phyloP scores from a whole-genome alignment of 2,797 vertebrate species.

The Toxotes lorentzi region DNA sequence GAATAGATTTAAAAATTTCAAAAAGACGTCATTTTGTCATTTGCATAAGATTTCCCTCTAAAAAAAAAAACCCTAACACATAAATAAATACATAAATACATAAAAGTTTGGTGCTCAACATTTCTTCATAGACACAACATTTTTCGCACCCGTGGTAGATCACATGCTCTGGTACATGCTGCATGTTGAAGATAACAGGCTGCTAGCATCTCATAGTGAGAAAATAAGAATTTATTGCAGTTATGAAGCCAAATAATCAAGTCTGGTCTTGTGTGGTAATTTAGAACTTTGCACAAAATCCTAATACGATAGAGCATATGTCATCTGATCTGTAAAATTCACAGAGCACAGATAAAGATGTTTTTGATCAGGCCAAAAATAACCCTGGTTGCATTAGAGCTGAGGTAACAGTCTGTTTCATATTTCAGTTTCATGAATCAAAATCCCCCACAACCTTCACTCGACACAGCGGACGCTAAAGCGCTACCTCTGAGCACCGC shows the following conservation, averaged over 20 bases:
- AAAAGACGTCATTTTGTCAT: background rate
- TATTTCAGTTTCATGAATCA: conserved; percentile 23
- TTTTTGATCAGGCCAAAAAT: background rate
- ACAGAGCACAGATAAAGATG: background rate
- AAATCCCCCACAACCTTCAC: conserved; percentile 15
- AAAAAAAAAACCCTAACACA: background rate
- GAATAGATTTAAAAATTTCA: conserved; percentile 28
- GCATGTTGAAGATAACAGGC: no score
- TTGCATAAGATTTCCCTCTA: conserved; percentile 13
- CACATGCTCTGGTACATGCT: background rate
- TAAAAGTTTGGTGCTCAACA: background rate
- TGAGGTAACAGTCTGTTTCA: background rate
- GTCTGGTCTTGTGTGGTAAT: background rate
- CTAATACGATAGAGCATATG: background rate
- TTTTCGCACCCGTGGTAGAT: background rate
- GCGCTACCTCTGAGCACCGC: conserved; percentile 19
- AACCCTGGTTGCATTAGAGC: background rate
- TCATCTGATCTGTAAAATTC: background rate
- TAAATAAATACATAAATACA: no score
- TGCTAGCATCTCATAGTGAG: background rate
- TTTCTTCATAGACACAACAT: background rate
- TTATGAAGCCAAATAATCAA: background rate
- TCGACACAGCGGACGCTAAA: conserved; percentile 4
- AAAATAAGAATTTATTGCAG: background rate
- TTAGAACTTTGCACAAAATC: background rate